Percentiles rank a stretch among this genome's conserved stretches.
Conservation (phyloP, 2,113 vertebrate genomes). For the Psilopsiagon aurifrons region DNA sequence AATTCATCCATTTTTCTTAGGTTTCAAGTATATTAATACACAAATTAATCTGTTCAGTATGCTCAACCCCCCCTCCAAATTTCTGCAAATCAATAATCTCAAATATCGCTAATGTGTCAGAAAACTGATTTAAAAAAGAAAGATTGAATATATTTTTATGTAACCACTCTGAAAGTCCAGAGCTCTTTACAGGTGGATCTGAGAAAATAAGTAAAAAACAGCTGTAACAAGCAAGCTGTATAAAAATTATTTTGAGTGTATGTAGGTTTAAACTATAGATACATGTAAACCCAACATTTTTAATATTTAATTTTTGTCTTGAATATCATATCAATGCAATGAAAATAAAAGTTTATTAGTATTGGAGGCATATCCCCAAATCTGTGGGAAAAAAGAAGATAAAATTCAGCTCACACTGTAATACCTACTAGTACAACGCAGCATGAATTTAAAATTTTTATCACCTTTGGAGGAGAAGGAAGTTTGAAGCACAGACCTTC, state of each 20-base stretch:
- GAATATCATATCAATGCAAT: not conserved
- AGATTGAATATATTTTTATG: not conserved
- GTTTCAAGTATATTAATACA: not conserved
- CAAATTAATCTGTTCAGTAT: not conserved
- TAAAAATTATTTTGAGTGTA: not conserved
- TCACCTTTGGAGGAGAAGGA: not conserved
- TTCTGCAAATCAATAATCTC: not conserved
- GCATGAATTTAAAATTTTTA: not conserved
- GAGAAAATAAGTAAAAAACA: not conserved
- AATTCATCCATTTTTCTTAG: not conserved
- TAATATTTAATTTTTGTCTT: not conserved
- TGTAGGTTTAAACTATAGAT: not conserved
- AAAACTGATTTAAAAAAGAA: not conserved
- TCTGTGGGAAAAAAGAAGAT: not conserved
- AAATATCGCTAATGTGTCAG: not conserved
- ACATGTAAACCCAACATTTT: not conserved
- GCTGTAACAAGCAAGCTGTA: not conserved
- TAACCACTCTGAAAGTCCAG: not conserved
- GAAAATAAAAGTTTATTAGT: not conserved
- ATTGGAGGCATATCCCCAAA: not conserved
- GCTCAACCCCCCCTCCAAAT: not conserved
- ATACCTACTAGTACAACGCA: not conserved
- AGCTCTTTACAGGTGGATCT: not conserved
- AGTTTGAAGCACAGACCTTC: not conserved
- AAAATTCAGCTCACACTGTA: not conserved